Evolutionary conservation across 2,113 vertebrate species (phyloP), one percentile per base, ranked within the genome.

Genomic region (Scortum barcoo): DNA sequence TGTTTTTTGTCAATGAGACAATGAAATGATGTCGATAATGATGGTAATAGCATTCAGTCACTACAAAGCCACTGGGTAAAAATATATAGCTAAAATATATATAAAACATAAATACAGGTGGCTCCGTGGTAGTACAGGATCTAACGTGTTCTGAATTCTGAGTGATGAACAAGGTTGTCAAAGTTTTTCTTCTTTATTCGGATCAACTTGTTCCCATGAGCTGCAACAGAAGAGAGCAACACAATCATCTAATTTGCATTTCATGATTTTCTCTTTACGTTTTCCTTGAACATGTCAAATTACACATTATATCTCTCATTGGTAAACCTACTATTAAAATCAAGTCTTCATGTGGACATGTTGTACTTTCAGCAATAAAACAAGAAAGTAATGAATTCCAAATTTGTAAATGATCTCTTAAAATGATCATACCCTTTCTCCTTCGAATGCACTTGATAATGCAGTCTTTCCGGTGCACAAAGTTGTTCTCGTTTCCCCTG

Each of bases 401-500:
- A 20, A 46, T 5, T 5, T 6, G 4, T 44, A 58, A 51, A 30
- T 8, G 1, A 46, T 33, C 13, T 53, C 1, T 24, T 50, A 0
- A 48, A 26, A n/a, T 6, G 51, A 12, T 46, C 72, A 0, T 69
- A 91, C 84, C 71, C 33, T 54, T 79, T 36, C 14, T 77, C 33
- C 94, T 92, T 93, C 95, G 95, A 60, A 85, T 94, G 91, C 98
- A 98, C 79, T 91, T 93, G 77, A 16, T 92, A 33, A 94, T 12
- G 77, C 98, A 99, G 0, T 90, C 84, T 67, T 33, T 95, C 76
- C 90, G 96, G 60, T 73, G 65, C 40, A 0, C 4, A 67, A 99
- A 99, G 92, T 98, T 98, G 74, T 99, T 99, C 78, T 94, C 87
- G 78, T 98, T 98, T n/a, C 97, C 97, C 8, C 96, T 97, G 13